Base-by-base conservation (phyloP, 30 jellyfish, hydroid and myxozoan species). In the Sanderia malayensis region DNA sequence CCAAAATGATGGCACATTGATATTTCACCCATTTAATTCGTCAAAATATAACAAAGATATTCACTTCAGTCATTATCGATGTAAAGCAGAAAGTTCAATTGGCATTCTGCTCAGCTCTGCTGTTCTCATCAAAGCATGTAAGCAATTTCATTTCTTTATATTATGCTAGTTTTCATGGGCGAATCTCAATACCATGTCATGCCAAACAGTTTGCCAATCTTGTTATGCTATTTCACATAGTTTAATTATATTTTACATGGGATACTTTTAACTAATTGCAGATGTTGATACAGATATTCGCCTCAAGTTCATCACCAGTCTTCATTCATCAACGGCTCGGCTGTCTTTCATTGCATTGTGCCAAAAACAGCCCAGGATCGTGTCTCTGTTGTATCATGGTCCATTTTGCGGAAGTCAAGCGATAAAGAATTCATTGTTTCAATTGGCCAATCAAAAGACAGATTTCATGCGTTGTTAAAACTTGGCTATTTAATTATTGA, bases 261-360 rank as follows among this genome's bases (percentile, higher is more conserved):
- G n/a, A n/a, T n/a, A n/a, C n/a, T n/a, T n/a, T n/a, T n/a, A n/a
- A n/a, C n/a, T n/a, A n/a, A n/a, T 63, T 73, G 28, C 79, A 92
- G 98, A 73, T 11, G 46, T 92, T 0, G 98, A 84, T 61, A 47
- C 32, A 18, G 80, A 4, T 92, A 81, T 47, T 92, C 98, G 0
- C 98, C 98, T 18, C 55, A 49, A 25, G 96, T 84, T 17, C 67
- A 52, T 71, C 98, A 92, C 61, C 95, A 92, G 46, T 58, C 84
- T 7, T 76, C 95, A 0, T 37, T 45, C 13, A 58, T 63, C 44
- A 90, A 83, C 32, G 96, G 95, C 2, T 31, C 79, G 9, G 98
- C 96, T 25, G 89, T 92, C 44, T 92, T 92, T 65, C 37, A 34
- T 10, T 92, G 98, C 72, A 37, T 19, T 18, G 61, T 83, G 8